Conservation (phyloP, 1,140 invertebrate species). For the Apis mellifera region Amel_HAv3.1 CM009943.2:3899501-3900000, state of each 20-base stretch:
- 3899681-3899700: neutral
- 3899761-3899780: neutral
- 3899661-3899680: neutral
- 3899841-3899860: no score
- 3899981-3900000: constrained; percentile 9
- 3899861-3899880: no score
- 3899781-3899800: no score
- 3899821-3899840: neutral
- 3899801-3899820: no score
- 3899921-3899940: neutral
- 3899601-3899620: neutral
- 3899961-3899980: neutral
- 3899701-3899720: constrained; percentile 24
- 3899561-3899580: neutral
- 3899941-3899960: neutral
- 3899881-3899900: neutral
- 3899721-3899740: constrained; percentile 6
- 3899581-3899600: neutral
- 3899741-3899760: constrained; percentile 29
- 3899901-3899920: neutral
- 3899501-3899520: constrained; percentile 47
- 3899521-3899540: constrained; percentile 31
- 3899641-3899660: constrained; percentile 6
- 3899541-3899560: constrained; percentile 23
- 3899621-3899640: constrained; percentile 19